These are phyloP conservation scores for Pipa parva DNA, from an alignment of 2,113 vertebrate genomes.

Conservation along the genomic window DNA sequence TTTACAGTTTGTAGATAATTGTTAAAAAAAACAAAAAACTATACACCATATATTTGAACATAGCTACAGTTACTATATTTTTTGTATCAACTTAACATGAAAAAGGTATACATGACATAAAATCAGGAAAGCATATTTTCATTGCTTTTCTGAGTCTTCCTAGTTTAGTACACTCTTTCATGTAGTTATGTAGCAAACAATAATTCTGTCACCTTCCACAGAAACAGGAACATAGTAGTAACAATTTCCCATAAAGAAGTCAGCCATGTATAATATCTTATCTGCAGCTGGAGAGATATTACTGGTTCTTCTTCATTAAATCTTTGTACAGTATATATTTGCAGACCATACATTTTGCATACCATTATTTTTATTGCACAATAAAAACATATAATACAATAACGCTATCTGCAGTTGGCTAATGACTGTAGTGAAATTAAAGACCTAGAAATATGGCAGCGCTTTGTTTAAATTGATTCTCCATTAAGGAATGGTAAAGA, in stretches of 20 bases:
- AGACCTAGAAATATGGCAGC: too few relatives aligned
- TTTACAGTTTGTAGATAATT: too few relatives aligned
- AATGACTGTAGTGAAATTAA: too few relatives aligned
- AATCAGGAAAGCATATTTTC: constrained; percentile 34
- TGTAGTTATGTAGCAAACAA: constrained; percentile 29
- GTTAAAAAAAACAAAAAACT: too few relatives aligned
- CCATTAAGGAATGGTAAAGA: too few relatives aligned
- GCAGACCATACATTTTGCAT: not conserved
- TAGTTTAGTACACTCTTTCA: constrained; percentile 18
- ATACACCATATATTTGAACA: constrained; percentile 34
- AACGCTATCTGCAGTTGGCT: not conserved
- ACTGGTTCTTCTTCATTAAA: constrained; percentile 35
- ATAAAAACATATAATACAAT: not conserved
- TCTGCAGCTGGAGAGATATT: constrained; percentile 26
- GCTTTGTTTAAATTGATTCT: too few relatives aligned
- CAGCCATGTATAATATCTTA: constrained; percentile 33
- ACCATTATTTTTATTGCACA: not conserved
- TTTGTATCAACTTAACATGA: constrained; percentile 16
- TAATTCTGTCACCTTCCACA: constrained; percentile 38
- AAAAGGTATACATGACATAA: constrained; percentile 35
- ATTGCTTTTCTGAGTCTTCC: constrained; percentile 24
- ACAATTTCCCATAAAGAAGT: constrained; percentile 31
- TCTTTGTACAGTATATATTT: constrained; percentile 24
- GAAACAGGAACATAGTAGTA: constrained; percentile 32
- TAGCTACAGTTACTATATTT: constrained; percentile 18